Base-by-base conservation (phyloP, 2,113 vertebrate species). In the Anser cygnoides region DNA sequence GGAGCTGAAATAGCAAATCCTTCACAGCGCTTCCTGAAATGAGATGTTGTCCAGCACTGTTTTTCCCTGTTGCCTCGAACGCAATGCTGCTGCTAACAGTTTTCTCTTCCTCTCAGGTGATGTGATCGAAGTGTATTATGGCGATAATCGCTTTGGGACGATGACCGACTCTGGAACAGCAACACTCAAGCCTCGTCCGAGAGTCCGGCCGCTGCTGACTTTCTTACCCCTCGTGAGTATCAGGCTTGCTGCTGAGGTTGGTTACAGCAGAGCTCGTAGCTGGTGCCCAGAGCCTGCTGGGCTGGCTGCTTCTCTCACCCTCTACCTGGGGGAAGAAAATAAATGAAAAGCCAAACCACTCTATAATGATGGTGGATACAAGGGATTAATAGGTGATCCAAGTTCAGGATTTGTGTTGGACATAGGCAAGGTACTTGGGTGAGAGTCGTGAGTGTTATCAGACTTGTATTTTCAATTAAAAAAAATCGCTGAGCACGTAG, bases 181-280 rank as follows among this genome's bases (percentile, higher is more conserved):
- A 16, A 98, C 98, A 0, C 96, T 98, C 2, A 98, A 98, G 20
- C 94, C 98, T 43, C 97, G 98, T 2, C 98, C 98, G 0, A 92
- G 98, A 31, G 98, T 98, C 20, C 97, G 98, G 78, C 98, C 98
- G 6, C 91, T 98, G 43, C 95, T 98, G 88, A 98, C 98, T 0
- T 98, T 98, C 95, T 92, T 98, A 7, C 98, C 97, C 3, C 96
- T 98, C 20, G 98, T 98, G 92, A 98, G 98, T 98, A 84, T 10
- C 46, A 13, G 2, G 21, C 44, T 8, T 6, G 0, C 41, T 3
- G 13, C 62, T 21, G 62, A 39, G 67, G 13, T 49, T 49, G 3
- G 0, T 21, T 46, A 41, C 2, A 1, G 66, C 74, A 49, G 11
- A 1, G 10, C 1, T 4, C 14, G 70, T 21, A 43, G 2, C 15